These are phyloP conservation scores for Hoplodrina ambigua DNA, from an alignment of 2,888 invertebrate species.

Conservation along the genomic window DNA sequence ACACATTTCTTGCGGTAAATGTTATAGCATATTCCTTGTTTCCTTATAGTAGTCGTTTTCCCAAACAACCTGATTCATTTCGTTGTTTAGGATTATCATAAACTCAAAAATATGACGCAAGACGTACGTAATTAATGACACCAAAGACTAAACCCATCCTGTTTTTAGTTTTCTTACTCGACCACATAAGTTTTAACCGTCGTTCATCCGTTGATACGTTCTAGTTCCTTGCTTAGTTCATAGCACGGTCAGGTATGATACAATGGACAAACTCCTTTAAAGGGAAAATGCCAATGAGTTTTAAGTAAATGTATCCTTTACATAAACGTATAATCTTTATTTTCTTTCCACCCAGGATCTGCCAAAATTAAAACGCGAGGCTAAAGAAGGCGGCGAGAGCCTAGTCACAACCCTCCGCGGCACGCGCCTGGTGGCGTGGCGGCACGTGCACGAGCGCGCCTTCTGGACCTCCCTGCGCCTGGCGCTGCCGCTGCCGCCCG, in stretches of 20 bases:
- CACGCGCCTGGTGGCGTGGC: conserved; percentile 89
- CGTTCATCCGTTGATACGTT: too few relatives aligned
- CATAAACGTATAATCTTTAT: neutral
- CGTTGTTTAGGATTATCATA: neutral
- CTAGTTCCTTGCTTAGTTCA: too few relatives aligned
- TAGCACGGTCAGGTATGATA: too few relatives aligned
- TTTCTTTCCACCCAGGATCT: conserved; percentile 86
- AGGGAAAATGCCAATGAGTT: neutral
- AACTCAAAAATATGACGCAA: neutral
- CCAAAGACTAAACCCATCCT: too few relatives aligned
- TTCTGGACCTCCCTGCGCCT: conserved; percentile 93
- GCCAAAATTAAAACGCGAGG: conserved; percentile 88
- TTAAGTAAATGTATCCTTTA: neutral
- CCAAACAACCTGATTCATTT: neutral
- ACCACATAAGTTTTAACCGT: too few relatives aligned
- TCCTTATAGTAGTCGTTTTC: neutral
- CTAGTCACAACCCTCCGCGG: conserved; percentile 84
- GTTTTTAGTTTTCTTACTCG: neutral
- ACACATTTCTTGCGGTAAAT: conserved; percentile 40
- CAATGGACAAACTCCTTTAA: too few relatives aligned
- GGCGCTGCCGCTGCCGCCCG: conserved; percentile 90
- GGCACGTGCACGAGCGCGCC: conserved; percentile 88
- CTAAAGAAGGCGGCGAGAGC: conserved; percentile 89
- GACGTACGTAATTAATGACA: neutral
- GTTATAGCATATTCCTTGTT: conserved; percentile 13